Evolutionary conservation across 2,888 invertebrate species (phyloP).

Genomic region (Koerneria pararmatus): DNA sequence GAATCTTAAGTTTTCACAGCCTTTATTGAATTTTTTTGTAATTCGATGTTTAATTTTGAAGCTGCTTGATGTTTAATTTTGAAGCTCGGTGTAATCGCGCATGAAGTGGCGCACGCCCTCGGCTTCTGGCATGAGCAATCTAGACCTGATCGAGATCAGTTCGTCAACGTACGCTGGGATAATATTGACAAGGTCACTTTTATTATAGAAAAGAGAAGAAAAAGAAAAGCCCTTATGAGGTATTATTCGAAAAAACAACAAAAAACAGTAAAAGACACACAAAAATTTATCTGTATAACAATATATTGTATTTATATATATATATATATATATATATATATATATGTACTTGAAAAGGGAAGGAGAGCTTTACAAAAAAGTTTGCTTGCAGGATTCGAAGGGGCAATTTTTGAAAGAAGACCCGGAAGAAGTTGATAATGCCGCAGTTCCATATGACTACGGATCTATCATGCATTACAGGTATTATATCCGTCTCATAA

Average conservation of each 20-base stretch:
- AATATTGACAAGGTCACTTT: constrained; percentile 51
- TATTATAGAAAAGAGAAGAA: constrained; percentile 5
- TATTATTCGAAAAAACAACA: no score
- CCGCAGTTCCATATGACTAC: constrained; percentile 59
- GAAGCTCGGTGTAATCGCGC: constrained; percentile 61
- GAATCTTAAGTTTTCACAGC: neutral
- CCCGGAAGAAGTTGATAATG: constrained; percentile 58
- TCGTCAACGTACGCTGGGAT: constrained; percentile 57
- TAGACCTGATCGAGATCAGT: constrained; percentile 57
- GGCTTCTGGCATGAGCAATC: constrained; percentile 60
- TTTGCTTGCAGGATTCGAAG: constrained; percentile 46
- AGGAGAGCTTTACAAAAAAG: neutral
- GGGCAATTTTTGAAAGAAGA: constrained; percentile 60
- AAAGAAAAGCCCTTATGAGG: neutral
- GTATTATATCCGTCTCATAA: constrained; percentile 26
- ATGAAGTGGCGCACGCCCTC: constrained; percentile 60
- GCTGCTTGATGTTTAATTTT: no score
- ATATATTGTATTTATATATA: no score
- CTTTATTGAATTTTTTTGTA: neutral
- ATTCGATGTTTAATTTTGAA: no score
- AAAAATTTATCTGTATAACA: no score
- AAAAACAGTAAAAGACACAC: no score
- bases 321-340: no score
- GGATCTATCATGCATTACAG: constrained; percentile 60
- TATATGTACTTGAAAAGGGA: neutral